Percentiles rank a stretch among this genome's conserved stretches.
Conservation (phyloP, 2,888 invertebrate species). For the Cordylochernes scorpioides region DNA sequence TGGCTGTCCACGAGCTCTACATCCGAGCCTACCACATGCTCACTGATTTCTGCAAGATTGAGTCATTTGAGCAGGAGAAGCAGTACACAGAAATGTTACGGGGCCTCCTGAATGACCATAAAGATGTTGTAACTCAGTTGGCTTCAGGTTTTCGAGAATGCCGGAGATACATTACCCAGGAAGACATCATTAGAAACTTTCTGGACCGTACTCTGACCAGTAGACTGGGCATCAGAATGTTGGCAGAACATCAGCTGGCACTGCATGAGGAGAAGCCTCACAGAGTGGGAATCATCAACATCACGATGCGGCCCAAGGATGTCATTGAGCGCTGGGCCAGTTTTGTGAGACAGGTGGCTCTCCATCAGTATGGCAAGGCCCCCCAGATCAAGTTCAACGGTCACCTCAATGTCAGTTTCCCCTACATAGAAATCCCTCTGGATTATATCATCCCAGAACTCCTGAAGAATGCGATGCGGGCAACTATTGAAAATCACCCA, state of each 20-base stretch:
- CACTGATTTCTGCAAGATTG: slow-evolving; percentile 23
- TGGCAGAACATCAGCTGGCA: slow-evolving; percentile 29
- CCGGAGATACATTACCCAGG: slow-evolving; percentile 21
- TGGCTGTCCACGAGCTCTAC: slow-evolving; percentile 29
- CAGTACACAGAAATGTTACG: slow-evolving; percentile 23
- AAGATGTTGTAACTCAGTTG: slow-evolving; percentile 27
- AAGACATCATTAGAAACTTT: slow-evolving; percentile 24
- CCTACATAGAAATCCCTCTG: slow-evolving; percentile 27
- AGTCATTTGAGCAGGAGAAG: slow-evolving; percentile 23
- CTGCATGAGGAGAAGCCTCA: slow-evolving; percentile 27
- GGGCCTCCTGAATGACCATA: slow-evolving; percentile 27
- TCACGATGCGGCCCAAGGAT: slow-evolving; percentile 26
- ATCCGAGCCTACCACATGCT: slow-evolving; percentile 28
- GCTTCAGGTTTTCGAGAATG: slow-evolving; percentile 29
- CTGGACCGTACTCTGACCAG: slow-evolving; percentile 29
- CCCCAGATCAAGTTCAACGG: slow-evolving; percentile 26
- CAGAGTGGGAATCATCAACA: slow-evolving; percentile 28
- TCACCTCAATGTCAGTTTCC: slow-evolving; percentile 27
- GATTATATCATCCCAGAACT: slow-evolving; percentile 30
- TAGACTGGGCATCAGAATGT: slow-evolving; percentile 27
- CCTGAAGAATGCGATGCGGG: slow-evolving; percentile 29
- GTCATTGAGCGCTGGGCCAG: slow-evolving; percentile 28
- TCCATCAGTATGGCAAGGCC: slow-evolving; percentile 26
- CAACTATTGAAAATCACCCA: slow-evolving; percentile 26
- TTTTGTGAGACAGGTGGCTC: slow-evolving; percentile 23